phyloP scores from a whole-genome alignment of 2,888 invertebrate species.

The Eilema sororculum region DNA sequence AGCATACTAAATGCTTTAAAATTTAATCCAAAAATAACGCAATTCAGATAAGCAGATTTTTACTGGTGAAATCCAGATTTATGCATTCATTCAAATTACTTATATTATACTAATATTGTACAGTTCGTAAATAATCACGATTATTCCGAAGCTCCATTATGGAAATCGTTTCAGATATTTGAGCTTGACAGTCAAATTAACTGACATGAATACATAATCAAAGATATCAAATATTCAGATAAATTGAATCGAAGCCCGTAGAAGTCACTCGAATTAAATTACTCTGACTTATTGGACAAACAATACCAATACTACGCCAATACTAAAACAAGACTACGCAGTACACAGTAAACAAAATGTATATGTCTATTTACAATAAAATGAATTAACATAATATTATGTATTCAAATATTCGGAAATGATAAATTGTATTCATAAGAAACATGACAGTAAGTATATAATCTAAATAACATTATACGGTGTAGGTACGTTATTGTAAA shows the following conservation, averaged over 20 bases:
- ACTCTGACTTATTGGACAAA: too few relatives aligned
- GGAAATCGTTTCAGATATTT: conserved; percentile 1
- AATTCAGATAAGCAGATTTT: background rate
- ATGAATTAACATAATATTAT: background rate
- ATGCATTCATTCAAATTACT: background rate
- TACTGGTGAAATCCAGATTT: background rate
- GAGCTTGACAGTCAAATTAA: background rate
- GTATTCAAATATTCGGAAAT: background rate
- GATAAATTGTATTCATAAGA: background rate
- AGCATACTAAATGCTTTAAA: too few relatives aligned
- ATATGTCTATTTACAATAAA: background rate
- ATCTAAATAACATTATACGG: background rate
- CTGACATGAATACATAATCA: conserved; percentile 1
- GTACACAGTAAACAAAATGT: background rate
- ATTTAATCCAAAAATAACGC: background rate
- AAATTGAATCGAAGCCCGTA: background rate
- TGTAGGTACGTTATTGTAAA: background rate
- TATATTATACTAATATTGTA: background rate
- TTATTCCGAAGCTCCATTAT: background rate
- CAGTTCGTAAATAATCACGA: background rate
- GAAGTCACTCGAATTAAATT: background rate
- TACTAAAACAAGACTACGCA: too few relatives aligned
- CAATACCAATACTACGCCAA: background rate
- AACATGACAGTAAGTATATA: background rate
- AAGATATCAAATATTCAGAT: background rate